Evolutionary conservation across 2,888 invertebrate species (phyloP), one percentile per base, ranked within the genome.

Genomic region (Xylocampa areola): DNA sequence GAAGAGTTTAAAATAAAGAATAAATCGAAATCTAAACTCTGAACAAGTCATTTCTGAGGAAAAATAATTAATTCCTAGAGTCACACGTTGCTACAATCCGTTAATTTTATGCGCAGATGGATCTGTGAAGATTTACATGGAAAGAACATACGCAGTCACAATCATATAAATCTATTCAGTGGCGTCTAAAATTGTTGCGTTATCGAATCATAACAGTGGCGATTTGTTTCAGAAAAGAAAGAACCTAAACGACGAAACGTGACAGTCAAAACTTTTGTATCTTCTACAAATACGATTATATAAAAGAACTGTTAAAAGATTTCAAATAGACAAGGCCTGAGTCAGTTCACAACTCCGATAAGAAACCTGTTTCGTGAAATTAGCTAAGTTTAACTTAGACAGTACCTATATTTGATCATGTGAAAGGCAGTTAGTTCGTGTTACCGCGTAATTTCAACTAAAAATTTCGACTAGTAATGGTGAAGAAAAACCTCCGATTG

Each of bases 1-100:
- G 94, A 93, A 93, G 93, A 92, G 92, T 91, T 91, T 84, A 82
- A 88, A 89, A 83, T 78, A 88, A 92, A 87, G 71, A 73, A 75
- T 82, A 79, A 80, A 84, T 82, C 81, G 79, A 78, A 88, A 87
- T 87, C 82, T 84, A 90, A 91, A 91, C 88, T 92, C 90, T 89
- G 87, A 88, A 90, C 89, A 92, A 91, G 91, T 89, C 90, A 89
- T 88, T 86, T 82, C 71, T 80, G 84, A 88, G 81, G 81, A 84
- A 82, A 86, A 65, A 37, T 71, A 40, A 43, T 62, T 54, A 32
- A 64, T 48, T 64, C 47, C 60, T 63, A 69, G 48, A 69, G 51
- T 59, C 69, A 68, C 69, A 58, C 49, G 50, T 65, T 57, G 55
- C 50, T 49, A 68, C 41, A 64, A 63, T 59, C 53, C 48, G 44